Conservation (phyloP, 2,888 invertebrate genomes). For the Elegia similella region DNA sequence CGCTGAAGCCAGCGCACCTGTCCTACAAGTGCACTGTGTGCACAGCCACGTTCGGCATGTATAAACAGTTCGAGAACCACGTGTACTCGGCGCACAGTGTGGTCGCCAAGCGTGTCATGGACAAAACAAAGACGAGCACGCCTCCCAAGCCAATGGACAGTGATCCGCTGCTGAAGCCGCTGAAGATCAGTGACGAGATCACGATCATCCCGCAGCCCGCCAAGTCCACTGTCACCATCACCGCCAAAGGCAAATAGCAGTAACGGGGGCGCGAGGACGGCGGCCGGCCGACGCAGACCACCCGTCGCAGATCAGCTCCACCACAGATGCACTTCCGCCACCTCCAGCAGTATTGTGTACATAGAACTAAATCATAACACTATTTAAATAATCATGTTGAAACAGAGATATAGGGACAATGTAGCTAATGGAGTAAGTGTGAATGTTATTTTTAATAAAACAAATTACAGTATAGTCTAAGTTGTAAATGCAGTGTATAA, state of each 20-base stretch:
- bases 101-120: constrained; percentile 93
- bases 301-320: constrained; percentile 37
- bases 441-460: constrained; percentile 57
- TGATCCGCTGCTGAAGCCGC: constrained; percentile 88
- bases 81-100: constrained; percentile 97
- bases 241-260: constrained; percentile 74
- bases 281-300: constrained; percentile 38
- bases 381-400: constrained; percentile 56
- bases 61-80: constrained; percentile 97
- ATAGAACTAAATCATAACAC: constrained; percentile 57
- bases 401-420: constrained; percentile 55
- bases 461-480: constrained; percentile 43
- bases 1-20: constrained; percentile 94
- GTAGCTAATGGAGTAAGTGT: constrained; percentile 54
- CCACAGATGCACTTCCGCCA: constrained; percentile 53
- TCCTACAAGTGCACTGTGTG: constrained; percentile 98
- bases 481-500: constrained; percentile 65
- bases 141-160: constrained; percentile 45
- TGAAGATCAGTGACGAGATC: constrained; percentile 95
- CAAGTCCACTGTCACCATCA: constrained; percentile 68
- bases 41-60: constrained; percentile 97
- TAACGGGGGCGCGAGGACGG: constrained; percentile 44
- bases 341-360: constrained; percentile 73
- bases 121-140: constrained; percentile 83
- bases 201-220: constrained; percentile 96